Conservation (phyloP, 2,888 invertebrate species). For the Malthinus seriepunctatus region DNA sequence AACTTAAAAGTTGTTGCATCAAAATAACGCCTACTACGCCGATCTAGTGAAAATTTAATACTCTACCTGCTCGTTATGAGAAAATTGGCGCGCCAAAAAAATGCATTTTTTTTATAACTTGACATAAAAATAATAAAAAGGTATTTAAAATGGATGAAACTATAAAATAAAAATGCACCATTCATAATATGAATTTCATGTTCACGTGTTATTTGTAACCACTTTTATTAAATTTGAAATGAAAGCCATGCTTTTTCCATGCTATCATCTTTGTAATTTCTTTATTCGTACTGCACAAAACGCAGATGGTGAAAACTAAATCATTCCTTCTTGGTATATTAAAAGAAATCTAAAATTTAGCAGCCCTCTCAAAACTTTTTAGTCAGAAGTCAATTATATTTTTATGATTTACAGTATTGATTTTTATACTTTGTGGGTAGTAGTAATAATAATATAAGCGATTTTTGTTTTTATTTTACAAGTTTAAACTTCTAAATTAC, state of each 20-base stretch:
- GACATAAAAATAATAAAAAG: not conserved
- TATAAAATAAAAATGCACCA: constrained; percentile 27
- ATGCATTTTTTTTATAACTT: too few species aligned
- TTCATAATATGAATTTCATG: constrained; percentile 28
- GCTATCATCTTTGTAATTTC: constrained; percentile 47
- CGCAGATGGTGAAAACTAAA: constrained; percentile 47
- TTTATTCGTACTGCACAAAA: constrained; percentile 45
- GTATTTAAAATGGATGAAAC: constrained; percentile 19
- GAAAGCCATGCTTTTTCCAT: constrained; percentile 47
- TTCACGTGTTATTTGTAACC: constrained; percentile 40
- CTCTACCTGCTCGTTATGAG: too few species aligned
- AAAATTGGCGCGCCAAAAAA: too few species aligned
- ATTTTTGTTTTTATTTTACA: too few species aligned
- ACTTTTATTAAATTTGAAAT: constrained; percentile 48
- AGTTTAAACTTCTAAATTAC: too few species aligned
- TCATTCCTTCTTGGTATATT: constrained; percentile 46
- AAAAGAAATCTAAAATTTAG: constrained; percentile 47
- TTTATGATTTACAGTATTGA: constrained; percentile 9
- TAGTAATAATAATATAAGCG: too few species aligned
- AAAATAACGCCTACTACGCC: too few species aligned
- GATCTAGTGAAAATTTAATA: too few species aligned
- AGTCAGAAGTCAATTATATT: constrained; percentile 18
- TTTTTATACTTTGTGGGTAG: not conserved
- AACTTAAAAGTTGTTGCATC: too few species aligned
- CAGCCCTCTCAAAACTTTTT: constrained; percentile 31